Conservation (phyloP, 2,113 vertebrate genomes). For the Agapornis roseicollis region DNA sequence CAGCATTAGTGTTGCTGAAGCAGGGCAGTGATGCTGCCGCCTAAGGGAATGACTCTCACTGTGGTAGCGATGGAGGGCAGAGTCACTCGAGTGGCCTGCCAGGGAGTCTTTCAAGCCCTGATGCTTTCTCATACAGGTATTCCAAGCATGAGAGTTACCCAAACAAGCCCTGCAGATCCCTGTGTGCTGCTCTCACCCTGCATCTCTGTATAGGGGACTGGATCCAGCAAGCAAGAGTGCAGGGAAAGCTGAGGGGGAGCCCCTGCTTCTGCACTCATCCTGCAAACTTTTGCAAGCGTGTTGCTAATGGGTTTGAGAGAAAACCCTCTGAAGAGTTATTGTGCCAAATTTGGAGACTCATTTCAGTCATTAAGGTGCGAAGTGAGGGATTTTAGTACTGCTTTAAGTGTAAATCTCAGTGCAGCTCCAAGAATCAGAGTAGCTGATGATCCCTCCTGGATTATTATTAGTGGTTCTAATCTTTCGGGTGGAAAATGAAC, state of each 20-base stretch:
- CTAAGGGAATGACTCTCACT: background rate
- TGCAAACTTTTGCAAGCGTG: background rate
- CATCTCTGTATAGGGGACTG: background rate
- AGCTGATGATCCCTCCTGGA: background rate
- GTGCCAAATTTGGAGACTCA: slow-evolving; percentile 29
- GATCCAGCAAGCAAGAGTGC: background rate
- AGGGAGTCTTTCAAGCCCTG: background rate
- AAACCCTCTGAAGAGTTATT: slow-evolving; percentile 35
- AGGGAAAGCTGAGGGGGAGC: background rate
- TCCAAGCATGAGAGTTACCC: background rate
- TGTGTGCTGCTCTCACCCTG: accelerated
- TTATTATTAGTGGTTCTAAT: slow-evolving; percentile 51
- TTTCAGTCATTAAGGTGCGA: slow-evolving; percentile 42
- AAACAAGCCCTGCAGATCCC: background rate
- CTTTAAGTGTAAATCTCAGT: slow-evolving; percentile 38
- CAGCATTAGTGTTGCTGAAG: background rate
- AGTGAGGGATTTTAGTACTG: slow-evolving; percentile 2
- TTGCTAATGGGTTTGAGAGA: background rate
- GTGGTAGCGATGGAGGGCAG: background rate
- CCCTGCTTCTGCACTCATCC: background rate
- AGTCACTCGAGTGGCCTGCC: background rate
- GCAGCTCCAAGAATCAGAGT: background rate
- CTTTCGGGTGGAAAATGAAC: background rate
- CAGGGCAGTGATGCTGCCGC: background rate
- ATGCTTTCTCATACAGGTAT: background rate